A percentile compares a stretch with the other conserved stretches of the same genome.
Conservation (phyloP, 2,888 invertebrate genomes). For the Furcula furcula region DNA sequence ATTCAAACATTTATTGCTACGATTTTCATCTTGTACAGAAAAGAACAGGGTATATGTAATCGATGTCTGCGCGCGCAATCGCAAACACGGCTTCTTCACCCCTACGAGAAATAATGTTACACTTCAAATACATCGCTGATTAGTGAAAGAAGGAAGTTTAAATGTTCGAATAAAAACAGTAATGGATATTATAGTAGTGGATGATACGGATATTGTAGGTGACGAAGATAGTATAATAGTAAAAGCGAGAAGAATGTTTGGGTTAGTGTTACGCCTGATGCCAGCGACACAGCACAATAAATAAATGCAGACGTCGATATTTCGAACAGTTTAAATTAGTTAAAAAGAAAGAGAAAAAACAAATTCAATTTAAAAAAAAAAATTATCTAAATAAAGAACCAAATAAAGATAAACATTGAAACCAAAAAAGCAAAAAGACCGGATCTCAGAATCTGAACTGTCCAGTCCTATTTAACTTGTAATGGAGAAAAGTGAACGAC, state of each 20-base stretch:
- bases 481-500: constrained; percentile 85
- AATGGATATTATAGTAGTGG: constrained; percentile 2
- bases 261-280: not conserved
- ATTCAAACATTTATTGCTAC: too few relatives aligned
- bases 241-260: not conserved
- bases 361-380: not conserved
- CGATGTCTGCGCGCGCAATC: constrained; percentile 73
- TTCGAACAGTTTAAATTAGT: not conserved
- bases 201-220: constrained; percentile 6
- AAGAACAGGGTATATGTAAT: too few relatives aligned
- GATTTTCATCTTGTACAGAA: too few relatives aligned
- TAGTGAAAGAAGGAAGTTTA: too few relatives aligned
- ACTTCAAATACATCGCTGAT: constrained; percentile 27
- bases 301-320: not conserved
- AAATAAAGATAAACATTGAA: constrained; percentile 9
- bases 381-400: constrained; percentile 6
- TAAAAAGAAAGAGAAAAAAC: not conserved
- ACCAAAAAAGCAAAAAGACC: constrained; percentile 19
- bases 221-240: constrained; percentile 10
- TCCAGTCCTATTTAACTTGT: constrained; percentile 48
- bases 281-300: not conserved
- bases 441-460: constrained; percentile 47
- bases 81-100: constrained; percentile 52
- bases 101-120: constrained; percentile 3
- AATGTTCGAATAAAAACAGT: constrained; percentile 2